Evolutionary conservation across 2,797 vertebrate genomes (phyloP).

Genomic region (Hydrocynus forskahlii): DNA sequence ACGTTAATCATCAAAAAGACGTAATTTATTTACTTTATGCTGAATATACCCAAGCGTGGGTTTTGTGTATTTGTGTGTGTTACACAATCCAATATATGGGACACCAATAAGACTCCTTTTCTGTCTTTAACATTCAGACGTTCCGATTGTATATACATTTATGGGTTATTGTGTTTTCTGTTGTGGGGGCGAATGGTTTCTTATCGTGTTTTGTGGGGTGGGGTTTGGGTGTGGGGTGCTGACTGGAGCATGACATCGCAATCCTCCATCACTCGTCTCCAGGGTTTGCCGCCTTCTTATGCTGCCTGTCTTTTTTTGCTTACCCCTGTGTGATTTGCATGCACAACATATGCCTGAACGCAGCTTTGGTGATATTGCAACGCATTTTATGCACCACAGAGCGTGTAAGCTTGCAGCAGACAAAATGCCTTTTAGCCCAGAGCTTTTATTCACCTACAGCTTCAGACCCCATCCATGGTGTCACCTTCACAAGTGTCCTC

Average conservation of each 20-base stretch:
- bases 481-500: slow-evolving; percentile 19
- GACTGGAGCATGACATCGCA: slow-evolving; percentile 10
- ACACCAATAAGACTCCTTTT: no score
- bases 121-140: no score
- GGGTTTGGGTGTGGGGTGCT: no score
- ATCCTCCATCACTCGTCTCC: background rate
- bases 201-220: background rate
- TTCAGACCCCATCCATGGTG: slow-evolving; percentile 6
- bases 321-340: slow-evolving; percentile 34
- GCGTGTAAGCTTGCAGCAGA: slow-evolving; percentile 10
- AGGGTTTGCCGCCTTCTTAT: background rate
- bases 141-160: no score
- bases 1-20: no score
- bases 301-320: slow-evolving; percentile 32
- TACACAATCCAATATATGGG: no score
- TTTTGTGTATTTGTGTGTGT: no score
- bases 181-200: background rate
- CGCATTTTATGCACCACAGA: slow-evolving; percentile 15
- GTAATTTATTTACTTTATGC: no score
- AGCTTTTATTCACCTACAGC: slow-evolving; percentile 24
- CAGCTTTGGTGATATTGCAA: background rate
- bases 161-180: background rate
- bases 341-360: background rate
- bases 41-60: no score
- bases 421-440: slow-evolving; percentile 16